A percentile compares a stretch with the other conserved stretches of the same genome.
Evolutionary conservation across 2,888 invertebrate species (phyloP).

Genomic region (Pediacus dermestoides): DNA sequence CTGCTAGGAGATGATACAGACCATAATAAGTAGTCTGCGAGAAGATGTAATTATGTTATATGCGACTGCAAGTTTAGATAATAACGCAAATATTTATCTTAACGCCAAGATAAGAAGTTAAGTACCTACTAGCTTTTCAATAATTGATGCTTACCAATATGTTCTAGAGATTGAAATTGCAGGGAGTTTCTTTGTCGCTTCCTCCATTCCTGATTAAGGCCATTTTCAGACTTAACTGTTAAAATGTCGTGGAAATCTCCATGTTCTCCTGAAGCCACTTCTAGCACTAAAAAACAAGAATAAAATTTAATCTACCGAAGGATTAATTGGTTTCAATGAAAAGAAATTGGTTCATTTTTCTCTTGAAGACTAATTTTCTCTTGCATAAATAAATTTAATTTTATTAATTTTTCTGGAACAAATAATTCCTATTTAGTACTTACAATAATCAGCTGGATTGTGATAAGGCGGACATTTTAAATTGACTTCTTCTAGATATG

Average conservation of each 20-base stretch:
- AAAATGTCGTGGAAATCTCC: conserved; percentile 56
- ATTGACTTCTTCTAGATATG: conserved; percentile 68
- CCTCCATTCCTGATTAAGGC: conserved; percentile 57
- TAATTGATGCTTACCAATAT: conserved; percentile 47
- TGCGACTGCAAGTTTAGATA: too few relatives aligned
- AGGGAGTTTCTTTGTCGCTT: conserved; percentile 42
- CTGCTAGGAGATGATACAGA: too few relatives aligned
- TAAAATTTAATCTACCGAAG: conserved; percentile 1
- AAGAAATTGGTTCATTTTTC: too few relatives aligned
- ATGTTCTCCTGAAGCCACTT: conserved; percentile 77
- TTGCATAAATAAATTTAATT: too few relatives aligned
- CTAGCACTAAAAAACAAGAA: conserved; percentile 61
- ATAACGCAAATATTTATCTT: too few relatives aligned
- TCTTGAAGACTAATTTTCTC: too few relatives aligned
- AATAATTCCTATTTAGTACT: too few relatives aligned
- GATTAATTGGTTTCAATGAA: conserved; percentile 5
- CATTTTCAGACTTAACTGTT: conserved; percentile 61
- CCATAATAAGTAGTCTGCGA: too few relatives aligned
- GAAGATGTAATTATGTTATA: conserved; percentile 4
- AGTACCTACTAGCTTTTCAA: background rate
- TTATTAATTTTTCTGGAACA: too few relatives aligned
- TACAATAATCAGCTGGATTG: conserved; percentile 66
- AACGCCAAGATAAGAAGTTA: too few relatives aligned
- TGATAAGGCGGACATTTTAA: conserved; percentile 82
- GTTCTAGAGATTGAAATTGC: conserved; percentile 45